A percentile compares a stretch with the other conserved stretches of the same genome.
phyloP scores from a whole-genome alignment of 1,140 invertebrate genomes.

The Megalonaias nervosa region DNA sequence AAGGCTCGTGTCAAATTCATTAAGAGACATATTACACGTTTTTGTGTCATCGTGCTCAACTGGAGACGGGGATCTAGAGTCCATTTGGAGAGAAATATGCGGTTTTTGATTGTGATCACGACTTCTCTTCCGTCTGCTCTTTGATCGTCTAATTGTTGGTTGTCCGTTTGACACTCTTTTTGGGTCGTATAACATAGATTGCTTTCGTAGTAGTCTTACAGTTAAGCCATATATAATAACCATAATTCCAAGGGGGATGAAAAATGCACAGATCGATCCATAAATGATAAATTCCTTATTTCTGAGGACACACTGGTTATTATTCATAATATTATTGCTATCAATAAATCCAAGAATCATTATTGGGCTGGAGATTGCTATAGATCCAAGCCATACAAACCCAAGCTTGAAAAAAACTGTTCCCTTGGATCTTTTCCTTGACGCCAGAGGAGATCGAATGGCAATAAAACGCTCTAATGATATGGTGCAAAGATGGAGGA shows the following conservation, averaged over 20 bases:
- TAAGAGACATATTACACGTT: not conserved
- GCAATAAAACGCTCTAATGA: constrained; percentile 80
- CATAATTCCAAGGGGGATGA: constrained; percentile 95
- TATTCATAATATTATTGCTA: constrained; percentile 65
- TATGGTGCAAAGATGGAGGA: constrained; percentile 76
- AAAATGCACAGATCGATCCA: constrained; percentile 93
- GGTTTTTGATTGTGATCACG: not conserved
- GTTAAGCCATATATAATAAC: constrained; percentile 91
- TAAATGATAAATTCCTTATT: constrained; percentile 83
- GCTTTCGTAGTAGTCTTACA: constrained; percentile 73
- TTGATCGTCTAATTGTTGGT: constrained; percentile 37
- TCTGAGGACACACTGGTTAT: constrained; percentile 77
- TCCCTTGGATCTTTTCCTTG: constrained; percentile 80
- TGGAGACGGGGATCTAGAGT: constrained; percentile 22
- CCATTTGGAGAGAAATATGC: not conserved
- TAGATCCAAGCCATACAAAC: constrained; percentile 89
- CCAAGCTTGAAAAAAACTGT: constrained; percentile 87
- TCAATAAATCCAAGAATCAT: constrained; percentile 84
- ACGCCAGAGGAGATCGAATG: constrained; percentile 87
- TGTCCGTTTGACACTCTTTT: constrained; percentile 15
- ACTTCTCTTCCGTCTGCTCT: constrained; percentile 5
- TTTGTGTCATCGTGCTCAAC: constrained; percentile 7
- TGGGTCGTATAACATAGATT: constrained; percentile 35
- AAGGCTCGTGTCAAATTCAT: not conserved
- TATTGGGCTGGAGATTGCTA: constrained; percentile 88